A percentile compares a stretch with the other conserved stretches of the same genome.
phyloP scores from a whole-genome alignment of 2,113 vertebrate species.

The Tursiops truncatus region DNA sequence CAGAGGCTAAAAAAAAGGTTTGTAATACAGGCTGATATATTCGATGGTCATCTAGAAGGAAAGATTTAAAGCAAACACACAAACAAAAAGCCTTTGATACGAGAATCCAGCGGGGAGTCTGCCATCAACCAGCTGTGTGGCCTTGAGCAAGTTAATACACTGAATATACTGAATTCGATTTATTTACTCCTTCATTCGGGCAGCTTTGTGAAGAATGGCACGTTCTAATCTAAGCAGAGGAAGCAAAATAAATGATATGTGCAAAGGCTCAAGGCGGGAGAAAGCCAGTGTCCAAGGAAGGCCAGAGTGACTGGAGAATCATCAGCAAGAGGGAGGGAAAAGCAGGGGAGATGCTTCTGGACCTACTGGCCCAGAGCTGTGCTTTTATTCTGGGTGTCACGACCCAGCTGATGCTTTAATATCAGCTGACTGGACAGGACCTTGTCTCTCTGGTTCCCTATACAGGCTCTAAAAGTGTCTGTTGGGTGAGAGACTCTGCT shows the following conservation, averaged over 20 bases:
- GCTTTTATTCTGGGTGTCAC: background rate
- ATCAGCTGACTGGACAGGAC: background rate
- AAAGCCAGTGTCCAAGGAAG: background rate
- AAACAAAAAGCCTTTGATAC: background rate
- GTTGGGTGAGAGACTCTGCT: background rate
- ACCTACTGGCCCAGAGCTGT: background rate
- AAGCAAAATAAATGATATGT: background rate
- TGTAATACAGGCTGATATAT: background rate
- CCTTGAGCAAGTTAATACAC: background rate
- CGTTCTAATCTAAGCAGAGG: background rate
- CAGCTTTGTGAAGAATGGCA: background rate
- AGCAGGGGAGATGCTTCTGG: no score
- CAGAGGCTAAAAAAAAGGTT: background rate
- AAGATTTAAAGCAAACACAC: background rate
- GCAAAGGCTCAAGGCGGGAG: background rate
- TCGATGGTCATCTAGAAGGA: background rate
- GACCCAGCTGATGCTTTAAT: background rate
- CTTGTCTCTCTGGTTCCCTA: background rate
- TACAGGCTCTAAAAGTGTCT: background rate
- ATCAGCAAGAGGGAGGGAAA: rapidly evolving
- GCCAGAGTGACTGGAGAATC: background rate
- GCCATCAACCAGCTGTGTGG: background rate
- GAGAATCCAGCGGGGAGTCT: background rate
- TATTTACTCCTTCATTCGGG: background rate
- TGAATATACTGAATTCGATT: background rate